Evolutionary conservation across 2,797 vertebrate genomes (phyloP).

Genomic region (Syngnathus acus): DNA sequence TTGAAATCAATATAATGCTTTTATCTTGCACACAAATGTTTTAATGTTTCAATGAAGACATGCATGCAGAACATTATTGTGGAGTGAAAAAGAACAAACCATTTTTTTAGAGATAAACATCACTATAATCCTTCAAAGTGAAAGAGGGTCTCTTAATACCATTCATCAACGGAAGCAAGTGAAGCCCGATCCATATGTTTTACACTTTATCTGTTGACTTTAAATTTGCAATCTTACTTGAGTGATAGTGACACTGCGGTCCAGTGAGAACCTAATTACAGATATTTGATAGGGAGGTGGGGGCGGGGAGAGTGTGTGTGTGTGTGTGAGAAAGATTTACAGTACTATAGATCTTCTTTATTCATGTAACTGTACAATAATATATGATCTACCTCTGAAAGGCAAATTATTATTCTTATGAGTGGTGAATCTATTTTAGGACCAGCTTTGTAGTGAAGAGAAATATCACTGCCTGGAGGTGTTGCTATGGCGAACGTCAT

Average conservation of each 20-base stretch:
- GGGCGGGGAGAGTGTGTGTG: no score
- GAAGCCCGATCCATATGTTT: conserved; percentile 34
- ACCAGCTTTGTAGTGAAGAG: no score
- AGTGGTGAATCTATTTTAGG: no score
- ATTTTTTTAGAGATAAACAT: neutral
- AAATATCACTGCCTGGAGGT: no score
- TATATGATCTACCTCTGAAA: neutral
- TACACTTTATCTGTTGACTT: conserved; percentile 53
- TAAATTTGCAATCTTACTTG: conserved; percentile 17
- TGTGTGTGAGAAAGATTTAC: no score
- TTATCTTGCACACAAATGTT: neutral
- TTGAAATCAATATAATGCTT: neutral
- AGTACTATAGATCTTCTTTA: neutral
- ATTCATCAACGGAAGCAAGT: conserved; percentile 57
- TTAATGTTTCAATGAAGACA: neutral
- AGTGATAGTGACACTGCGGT: conserved; percentile 37
- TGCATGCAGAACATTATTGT: neutral
- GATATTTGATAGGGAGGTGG: neutral
- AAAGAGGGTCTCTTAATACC: conserved; percentile 18
- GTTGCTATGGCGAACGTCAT: no score
- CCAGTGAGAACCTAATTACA: conserved; percentile 18
- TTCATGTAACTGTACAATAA: neutral
- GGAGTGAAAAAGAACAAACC: neutral
- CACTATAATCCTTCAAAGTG: conserved; percentile 4
- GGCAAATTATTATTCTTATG: neutral